Percentiles rank a stretch among this genome's conserved stretches.
phyloP scores from a whole-genome alignment of 1,140 invertebrate species.

The Heliconius nattereri region DNA sequence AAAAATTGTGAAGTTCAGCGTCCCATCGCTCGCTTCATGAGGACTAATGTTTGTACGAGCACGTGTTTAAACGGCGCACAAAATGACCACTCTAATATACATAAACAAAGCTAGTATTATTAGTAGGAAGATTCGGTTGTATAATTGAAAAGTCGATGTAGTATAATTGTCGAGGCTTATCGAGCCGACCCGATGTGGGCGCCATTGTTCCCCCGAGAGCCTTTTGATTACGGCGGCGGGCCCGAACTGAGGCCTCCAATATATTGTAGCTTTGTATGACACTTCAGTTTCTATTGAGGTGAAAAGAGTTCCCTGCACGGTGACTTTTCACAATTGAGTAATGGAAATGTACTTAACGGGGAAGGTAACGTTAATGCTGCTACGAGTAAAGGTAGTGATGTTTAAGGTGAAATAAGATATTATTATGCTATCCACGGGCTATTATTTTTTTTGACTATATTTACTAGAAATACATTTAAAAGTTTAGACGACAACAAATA shows the following conservation, averaged over 20 bases:
- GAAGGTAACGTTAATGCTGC: neutral
- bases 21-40: slow-evolving; percentile 20
- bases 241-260: slow-evolving; percentile 64
- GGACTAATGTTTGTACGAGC: slow-evolving; percentile 40
- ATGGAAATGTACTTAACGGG: slow-evolving; percentile 23
- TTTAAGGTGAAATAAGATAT: neutral
- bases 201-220: slow-evolving; percentile 77
- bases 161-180: slow-evolving; percentile 80
- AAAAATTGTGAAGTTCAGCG: slow-evolving; percentile 27
- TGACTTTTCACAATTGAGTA: slow-evolving; percentile 36
- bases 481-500: no score
- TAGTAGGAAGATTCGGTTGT: slow-evolving; percentile 68
- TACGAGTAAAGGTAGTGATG: neutral
- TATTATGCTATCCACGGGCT: no score
- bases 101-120: slow-evolving; percentile 78
- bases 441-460: no score
- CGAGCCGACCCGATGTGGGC: slow-evolving; percentile 75
- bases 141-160: slow-evolving; percentile 81
- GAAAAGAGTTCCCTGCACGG: slow-evolving; percentile 59
- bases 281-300: slow-evolving; percentile 70
- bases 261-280: slow-evolving; percentile 77
- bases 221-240: slow-evolving; percentile 75
- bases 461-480: no score
- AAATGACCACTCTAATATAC: slow-evolving; percentile 78
- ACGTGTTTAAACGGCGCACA: slow-evolving; percentile 62